phyloP scores from a whole-genome alignment of 1,140 invertebrate species.

The Metopolophium dirhodum region DNA sequence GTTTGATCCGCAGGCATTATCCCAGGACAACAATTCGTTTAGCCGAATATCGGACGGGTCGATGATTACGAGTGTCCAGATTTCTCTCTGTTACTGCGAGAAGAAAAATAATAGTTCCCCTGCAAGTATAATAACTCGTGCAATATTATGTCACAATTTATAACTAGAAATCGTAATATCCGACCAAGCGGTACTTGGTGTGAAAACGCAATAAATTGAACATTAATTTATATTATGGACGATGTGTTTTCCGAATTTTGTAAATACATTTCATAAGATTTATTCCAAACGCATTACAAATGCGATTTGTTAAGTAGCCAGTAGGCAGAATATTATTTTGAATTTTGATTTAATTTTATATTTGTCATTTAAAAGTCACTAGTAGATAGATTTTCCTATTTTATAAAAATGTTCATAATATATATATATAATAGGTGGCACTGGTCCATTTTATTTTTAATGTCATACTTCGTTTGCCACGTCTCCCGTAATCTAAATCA shows the following conservation, averaged over 20 bases:
- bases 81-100: not conserved
- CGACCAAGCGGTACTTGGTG: not conserved
- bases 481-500: not conserved
- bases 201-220: not conserved
- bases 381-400: not conserved
- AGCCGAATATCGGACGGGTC: not conserved
- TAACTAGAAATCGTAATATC: not conserved
- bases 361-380: not conserved
- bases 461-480: not conserved
- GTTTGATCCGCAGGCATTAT: conserved; percentile 41
- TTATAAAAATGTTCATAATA: not conserved
- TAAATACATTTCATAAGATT: not conserved
- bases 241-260: not conserved
- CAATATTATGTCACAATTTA: not conserved
- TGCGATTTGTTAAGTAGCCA: not conserved
- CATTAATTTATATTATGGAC: not conserved
- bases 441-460: not conserved
- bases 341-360: not conserved
- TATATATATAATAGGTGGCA: not conserved
- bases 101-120: not conserved
- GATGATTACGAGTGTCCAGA: not conserved
- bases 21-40: conserved; percentile 46
- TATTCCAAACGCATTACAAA: not conserved
- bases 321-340: not conserved
- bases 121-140: not conserved